These are phyloP conservation scores for Phaonia tiefii DNA, from an alignment of 2,888 invertebrate genomes.

Conservation along the genomic window DNA sequence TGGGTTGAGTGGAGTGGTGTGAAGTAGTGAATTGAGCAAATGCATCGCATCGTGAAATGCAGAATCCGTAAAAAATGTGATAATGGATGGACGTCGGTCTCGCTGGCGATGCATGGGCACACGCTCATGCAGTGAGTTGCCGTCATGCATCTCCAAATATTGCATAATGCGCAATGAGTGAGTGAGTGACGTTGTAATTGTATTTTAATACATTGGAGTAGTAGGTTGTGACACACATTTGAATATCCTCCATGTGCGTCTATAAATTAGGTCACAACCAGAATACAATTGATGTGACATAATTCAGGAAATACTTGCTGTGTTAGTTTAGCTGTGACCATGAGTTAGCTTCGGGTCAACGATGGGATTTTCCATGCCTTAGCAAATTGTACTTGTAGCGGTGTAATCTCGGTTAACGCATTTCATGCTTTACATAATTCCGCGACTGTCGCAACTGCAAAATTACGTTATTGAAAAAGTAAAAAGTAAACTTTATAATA, in stretches of 20 bases:
- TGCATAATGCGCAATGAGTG: constrained; percentile 45
- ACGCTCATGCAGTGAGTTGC: constrained; percentile 9
- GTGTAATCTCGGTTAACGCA: too few species aligned
- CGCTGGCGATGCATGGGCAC: neutral
- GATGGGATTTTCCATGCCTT: too few species aligned
- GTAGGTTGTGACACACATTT: neutral
- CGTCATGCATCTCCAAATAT: constrained; percentile 49
- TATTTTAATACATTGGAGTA: neutral
- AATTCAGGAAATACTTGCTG: constrained; percentile 27
- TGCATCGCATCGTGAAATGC: constrained; percentile 41
- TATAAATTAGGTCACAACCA: constrained; percentile 9
- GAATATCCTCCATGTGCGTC: neutral
- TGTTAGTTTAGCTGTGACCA: too few species aligned
- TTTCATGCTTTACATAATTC: too few species aligned
- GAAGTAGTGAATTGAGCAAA: constrained; percentile 13
- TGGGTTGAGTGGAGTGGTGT: neutral
- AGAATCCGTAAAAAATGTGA: constrained; percentile 54
- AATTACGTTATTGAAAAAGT: too few species aligned
- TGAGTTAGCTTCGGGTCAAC: too few species aligned
- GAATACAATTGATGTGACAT: constrained; percentile 9
- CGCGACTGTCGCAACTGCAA: too few species aligned
- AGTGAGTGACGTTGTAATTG: constrained; percentile 1
- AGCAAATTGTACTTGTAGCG: too few species aligned
- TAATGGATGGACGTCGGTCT: constrained; percentile 42
- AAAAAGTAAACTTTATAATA: too few species aligned